Base-by-base conservation (phyloP, 2,888 invertebrate species). In the Melinopterus prodromus region DNA sequence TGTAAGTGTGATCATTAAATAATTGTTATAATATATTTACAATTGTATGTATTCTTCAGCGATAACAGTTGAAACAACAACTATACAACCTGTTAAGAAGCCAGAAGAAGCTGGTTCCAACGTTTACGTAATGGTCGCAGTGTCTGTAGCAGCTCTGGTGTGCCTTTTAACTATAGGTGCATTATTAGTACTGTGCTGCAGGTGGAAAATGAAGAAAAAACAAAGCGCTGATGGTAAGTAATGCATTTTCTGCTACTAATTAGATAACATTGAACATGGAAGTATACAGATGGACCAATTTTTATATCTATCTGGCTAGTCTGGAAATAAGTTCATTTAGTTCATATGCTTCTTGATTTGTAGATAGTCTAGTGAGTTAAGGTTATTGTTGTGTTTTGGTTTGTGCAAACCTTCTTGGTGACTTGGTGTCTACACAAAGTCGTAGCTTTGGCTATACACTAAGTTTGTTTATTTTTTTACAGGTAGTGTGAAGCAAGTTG, bases 91-190 rank as follows among this genome's bases (percentile, higher is more conserved):
- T 14, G 79, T 77, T 5, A 81, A 80, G 16, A 80, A 79, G 15
- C n/a, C 71, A 0, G 79, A 80, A 71, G 80, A 82, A n/a, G 76
- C 77, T 15, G 70, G 77, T 5, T 71, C 77, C 9, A 86, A 86
- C 72, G 82, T 93, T 83, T 92, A 93, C 84, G 90, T 93, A 2
- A 90, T 93, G 71, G 89, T 93, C 69, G 93, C 92, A 0, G 91
- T 91, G 37, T 91, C 90, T 16, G 89, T 92, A 26, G 90, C 91
- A 14, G 91, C 91, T 5, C 87, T 91, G 70, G 87, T 91, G 9
- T 85, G 92, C 9, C 83, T 92, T 38, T 83, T 87, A 69, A 86
- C 84, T 14, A 86, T 89, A 0, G 88, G 89, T 6, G 85, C 88
- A 2, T 86, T 89, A 12, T 86, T 90, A 14, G 86, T 91, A 14